phyloP scores from a whole-genome alignment of 2,888 invertebrate genomes.

The Pelosia muscerda region DNA sequence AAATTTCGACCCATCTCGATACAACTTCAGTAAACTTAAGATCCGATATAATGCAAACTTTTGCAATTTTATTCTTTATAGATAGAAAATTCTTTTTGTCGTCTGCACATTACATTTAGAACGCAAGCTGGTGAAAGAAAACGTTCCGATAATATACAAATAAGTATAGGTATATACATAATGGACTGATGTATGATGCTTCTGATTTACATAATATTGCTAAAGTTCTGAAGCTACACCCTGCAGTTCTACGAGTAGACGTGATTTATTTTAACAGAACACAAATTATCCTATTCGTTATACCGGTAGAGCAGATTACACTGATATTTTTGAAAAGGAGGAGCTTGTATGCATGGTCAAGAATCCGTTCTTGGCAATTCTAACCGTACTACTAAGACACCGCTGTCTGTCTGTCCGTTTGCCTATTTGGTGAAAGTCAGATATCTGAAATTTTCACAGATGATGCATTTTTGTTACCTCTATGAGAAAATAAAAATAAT shows the following conservation, averaged over 20 bases:
- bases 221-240: not conserved
- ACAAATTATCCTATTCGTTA: not conserved
- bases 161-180: not conserved
- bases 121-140: conserved; percentile 17
- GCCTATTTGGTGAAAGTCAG: no score
- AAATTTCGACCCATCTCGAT: conserved; percentile 15
- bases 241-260: not conserved
- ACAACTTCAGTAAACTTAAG: conserved; percentile 24
- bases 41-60: conserved; percentile 33
- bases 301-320: not conserved
- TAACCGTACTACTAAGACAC: no score
- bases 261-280: not conserved
- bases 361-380: no score
- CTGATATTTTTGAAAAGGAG: not conserved
- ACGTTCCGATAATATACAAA: conserved; percentile 14
- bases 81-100: conserved; percentile 7
- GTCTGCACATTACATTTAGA: conserved; percentile 14
- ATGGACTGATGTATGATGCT: not conserved
- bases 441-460: no score
- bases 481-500: no score
- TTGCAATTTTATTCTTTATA: conserved; percentile 30
- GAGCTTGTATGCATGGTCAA: no score
- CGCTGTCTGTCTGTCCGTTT: no score
- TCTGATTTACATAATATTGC: not conserved
- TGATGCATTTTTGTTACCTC: no score